These are phyloP conservation scores for Eudasyphora cyanicolor DNA, from an alignment of 2,888 invertebrate species.

Conservation along the genomic window DNA sequence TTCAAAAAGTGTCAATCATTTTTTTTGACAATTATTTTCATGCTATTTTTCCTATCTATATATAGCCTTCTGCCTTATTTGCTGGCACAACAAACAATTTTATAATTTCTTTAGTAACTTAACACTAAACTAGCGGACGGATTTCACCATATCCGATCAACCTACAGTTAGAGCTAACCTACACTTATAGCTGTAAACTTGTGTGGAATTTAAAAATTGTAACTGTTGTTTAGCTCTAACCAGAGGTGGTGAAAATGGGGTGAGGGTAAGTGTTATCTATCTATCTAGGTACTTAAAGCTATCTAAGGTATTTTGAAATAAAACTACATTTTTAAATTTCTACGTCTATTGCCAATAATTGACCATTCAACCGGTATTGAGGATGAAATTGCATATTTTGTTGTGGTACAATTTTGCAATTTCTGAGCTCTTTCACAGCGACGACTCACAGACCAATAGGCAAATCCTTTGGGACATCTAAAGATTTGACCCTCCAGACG, in stretches of 20 bases:
- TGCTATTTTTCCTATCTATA: too few relatives aligned
- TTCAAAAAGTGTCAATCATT: too few relatives aligned
- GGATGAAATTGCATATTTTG: constrained; percentile 70
- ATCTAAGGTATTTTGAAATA: neutral
- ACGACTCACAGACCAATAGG: constrained; percentile 89
- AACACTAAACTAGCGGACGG: constrained; percentile 5
- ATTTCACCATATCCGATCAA: too few relatives aligned
- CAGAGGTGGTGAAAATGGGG: too few relatives aligned
- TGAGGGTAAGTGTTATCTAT: too few relatives aligned
- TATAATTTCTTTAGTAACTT: constrained; percentile 8
- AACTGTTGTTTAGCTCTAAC: too few relatives aligned
- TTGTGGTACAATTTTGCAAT: constrained; percentile 82
- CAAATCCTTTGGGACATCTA: constrained; percentile 88
- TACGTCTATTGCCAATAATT: constrained; percentile 77
- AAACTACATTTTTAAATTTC: constrained; percentile 74
- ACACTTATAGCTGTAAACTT: too few relatives aligned
- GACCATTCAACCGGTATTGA: constrained; percentile 78
- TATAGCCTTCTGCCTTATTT: too few relatives aligned
- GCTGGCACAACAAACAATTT: constrained; percentile 73
- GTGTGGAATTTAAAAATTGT: too few relatives aligned
- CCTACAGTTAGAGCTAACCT: too few relatives aligned
- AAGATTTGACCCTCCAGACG: constrained; percentile 86
- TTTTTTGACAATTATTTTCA: too few relatives aligned
- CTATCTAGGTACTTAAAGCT: too few relatives aligned
- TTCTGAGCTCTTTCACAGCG: constrained; percentile 86